Base-by-base conservation (phyloP, 30 jellyfish, hydroid and myxozoan species). In the Hydra vulgaris region DNA sequence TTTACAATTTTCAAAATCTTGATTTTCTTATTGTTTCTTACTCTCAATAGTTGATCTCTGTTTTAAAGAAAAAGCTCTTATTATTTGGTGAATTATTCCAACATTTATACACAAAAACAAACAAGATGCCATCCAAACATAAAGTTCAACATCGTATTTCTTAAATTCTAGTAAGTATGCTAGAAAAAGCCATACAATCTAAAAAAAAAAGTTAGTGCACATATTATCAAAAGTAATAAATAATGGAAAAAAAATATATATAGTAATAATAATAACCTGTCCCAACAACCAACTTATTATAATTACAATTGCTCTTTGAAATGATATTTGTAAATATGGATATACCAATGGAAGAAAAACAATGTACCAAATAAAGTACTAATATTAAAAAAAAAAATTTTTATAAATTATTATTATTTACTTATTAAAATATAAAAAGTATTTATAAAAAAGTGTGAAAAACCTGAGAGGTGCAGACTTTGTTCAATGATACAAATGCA, bases 391-490 rank as follows among this genome's bases (percentile, higher is more conserved):
- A 22, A 21, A 84, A 27, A 15, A 18, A 52, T 17, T 25, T 23
- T 7, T 53, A 61, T 26, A 20, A 5, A 21, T n/a, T n/a, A n/a
- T n/a, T 0, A 17, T 23, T n/a, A 17, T 61, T 23, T 66, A n/a
- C n/a, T n/a, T n/a, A n/a, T n/a, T n/a, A n/a, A n/a, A n/a, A n/a
- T n/a, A n/a, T n/a, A n/a, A n/a, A 27, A 26, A 26, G 66, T 23
- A 16, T 73, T 18, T 74, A 8, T 7, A 23, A 54, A 22, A 55
- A 16, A 18, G 0, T 1, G 18, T n/a, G 61, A 17, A 0, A 52
- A 61, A 92, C 98, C 95, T 92, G 98, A 61, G 98, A 92, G 25
- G 98, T 92, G 85, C 98, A 92, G 69, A 92, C 98, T 87, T 92
- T 92, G 80, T 92, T 92, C 81, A 92, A 92, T 18, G 98, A 66